Evolutionary conservation across 2,888 invertebrate genomes (phyloP).

Genomic region (Microctonus aethiopoides): DNA sequence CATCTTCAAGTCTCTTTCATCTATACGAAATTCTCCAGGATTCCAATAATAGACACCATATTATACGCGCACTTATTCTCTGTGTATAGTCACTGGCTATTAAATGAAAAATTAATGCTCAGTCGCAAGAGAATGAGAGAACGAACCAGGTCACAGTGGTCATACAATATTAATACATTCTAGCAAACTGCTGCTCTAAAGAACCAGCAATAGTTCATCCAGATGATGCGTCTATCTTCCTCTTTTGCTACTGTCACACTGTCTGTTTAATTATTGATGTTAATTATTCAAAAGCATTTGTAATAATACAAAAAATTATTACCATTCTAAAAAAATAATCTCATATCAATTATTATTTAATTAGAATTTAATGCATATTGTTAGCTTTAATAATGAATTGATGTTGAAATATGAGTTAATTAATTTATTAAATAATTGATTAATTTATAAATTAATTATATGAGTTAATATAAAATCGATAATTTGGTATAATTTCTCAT

Average conservation of each 20-base stretch:
- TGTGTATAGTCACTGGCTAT: not conserved
- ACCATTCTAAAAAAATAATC: not conserved
- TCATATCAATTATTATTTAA: too few relatives aligned
- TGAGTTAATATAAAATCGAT: not conserved
- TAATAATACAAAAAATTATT: not conserved
- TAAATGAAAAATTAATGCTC: constrained; percentile 27
- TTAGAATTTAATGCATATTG: too few relatives aligned
- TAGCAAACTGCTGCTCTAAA: constrained; percentile 4
- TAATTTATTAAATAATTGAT: too few relatives aligned
- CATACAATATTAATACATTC: constrained; percentile 6
- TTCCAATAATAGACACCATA: not conserved
- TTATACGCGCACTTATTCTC: not conserved
- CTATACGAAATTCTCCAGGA: not conserved
- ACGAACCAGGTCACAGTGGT: not conserved
- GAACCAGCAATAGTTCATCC: not conserved
- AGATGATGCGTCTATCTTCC: not conserved
- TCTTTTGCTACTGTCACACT: not conserved
- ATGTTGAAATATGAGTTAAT: too few relatives aligned
- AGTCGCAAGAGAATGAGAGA: constrained; percentile 17
- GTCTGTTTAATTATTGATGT: not conserved
- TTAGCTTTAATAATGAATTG: too few relatives aligned
- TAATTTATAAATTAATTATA: not conserved
- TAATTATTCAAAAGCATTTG: not conserved
- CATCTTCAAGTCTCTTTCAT: not conserved
- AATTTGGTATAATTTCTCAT: not conserved